phyloP scores from a whole-genome alignment of 2,113 vertebrate species.

The Brachionichthys hirsutus region DNA sequence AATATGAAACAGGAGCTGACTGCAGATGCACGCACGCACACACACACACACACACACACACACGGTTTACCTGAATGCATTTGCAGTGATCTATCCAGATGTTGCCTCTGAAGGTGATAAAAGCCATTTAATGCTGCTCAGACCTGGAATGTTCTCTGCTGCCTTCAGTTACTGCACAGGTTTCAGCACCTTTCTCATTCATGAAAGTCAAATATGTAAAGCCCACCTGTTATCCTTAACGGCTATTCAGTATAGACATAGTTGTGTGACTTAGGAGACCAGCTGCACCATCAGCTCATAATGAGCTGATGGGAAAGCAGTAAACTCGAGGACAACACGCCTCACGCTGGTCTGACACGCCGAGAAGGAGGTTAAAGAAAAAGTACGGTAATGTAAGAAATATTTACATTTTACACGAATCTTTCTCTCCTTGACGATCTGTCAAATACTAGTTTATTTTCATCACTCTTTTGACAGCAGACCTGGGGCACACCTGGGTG shows the following conservation, averaged over 20 bases:
- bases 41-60: conserved; percentile 2
- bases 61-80: conserved; percentile 24
- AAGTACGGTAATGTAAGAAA: not conserved
- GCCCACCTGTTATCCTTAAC: conserved; percentile 11
- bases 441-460: not conserved
- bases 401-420: no score
- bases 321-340: conserved; percentile 2
- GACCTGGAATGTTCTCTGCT: conserved; percentile 23
- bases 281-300: conserved; percentile 19
- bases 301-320: conserved; percentile 26
- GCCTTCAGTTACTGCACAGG: conserved; percentile 15
- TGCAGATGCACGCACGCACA: not conserved
- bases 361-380: not conserved
- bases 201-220: conserved; percentile 15
- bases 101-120: conserved; percentile 59
- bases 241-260: conserved; percentile 21
- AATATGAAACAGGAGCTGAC: conserved; percentile 52
- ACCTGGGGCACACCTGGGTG: no score
- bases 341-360: not conserved
- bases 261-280: conserved; percentile 4
- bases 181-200: conserved; percentile 11
- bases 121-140: conserved; percentile 39
- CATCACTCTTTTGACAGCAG: not conserved
- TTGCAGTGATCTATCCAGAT: conserved; percentile 59
- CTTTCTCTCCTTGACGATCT: not conserved